phyloP scores from a whole-genome alignment of 2,888 invertebrate genomes.

The Bimastos eiseni region DNA sequence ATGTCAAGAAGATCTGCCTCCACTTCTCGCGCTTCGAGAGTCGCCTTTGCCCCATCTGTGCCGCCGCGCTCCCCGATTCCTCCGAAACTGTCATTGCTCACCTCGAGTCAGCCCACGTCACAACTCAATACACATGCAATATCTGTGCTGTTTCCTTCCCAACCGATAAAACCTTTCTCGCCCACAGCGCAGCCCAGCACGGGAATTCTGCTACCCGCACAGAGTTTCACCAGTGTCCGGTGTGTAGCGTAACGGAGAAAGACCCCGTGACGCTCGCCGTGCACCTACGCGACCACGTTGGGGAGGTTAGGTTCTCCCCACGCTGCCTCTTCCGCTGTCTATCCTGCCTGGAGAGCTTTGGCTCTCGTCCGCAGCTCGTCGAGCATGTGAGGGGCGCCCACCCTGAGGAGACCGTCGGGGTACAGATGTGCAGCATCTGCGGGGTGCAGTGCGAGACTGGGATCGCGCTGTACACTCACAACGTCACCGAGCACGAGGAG shows the following conservation, averaged over 20 bases:
- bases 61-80: background rate
- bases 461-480: background rate
- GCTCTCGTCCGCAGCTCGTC: background rate
- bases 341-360: background rate
- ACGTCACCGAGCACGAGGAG: background rate
- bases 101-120: background rate
- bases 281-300: conserved; percentile 23
- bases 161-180: background rate
- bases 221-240: conserved; percentile 17
- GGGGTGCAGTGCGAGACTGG: conserved; percentile 15
- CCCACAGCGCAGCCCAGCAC: conserved; percentile 20
- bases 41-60: conserved; percentile 14
- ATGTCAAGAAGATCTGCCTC: conserved; percentile 51
- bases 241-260: background rate
- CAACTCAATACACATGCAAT: background rate
- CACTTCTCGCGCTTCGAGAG: conserved; percentile 34
- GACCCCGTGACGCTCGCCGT: background rate
- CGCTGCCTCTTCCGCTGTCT: conserved; percentile 21
- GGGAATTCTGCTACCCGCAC: background rate
- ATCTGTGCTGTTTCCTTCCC: conserved; percentile 18
- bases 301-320: background rate
- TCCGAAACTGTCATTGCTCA: background rate
- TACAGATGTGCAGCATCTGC: conserved; percentile 24
- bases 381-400: background rate
- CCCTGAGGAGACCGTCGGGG: background rate